Percentiles rank a stretch among this genome's conserved stretches.
Evolutionary conservation across 2,113 vertebrate species (phyloP).

Genomic region (Cavia porcellus): DNA sequence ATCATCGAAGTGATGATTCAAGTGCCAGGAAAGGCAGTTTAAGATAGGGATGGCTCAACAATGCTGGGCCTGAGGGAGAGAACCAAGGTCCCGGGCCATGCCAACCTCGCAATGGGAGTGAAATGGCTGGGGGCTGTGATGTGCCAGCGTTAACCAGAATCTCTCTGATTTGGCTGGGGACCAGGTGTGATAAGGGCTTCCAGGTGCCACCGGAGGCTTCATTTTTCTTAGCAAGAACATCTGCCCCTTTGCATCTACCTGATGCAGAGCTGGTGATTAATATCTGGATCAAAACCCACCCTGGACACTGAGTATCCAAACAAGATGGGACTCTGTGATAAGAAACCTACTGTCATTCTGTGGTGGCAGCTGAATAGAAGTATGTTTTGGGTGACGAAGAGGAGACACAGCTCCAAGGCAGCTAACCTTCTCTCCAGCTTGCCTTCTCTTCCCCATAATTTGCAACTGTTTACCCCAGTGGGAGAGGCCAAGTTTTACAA

Average conservation of each 20-base stretch:
- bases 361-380: not conserved
- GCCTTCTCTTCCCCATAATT: constrained; percentile 68
- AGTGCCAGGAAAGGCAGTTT: constrained; percentile 86
- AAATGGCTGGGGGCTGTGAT: constrained; percentile 20
- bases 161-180: constrained; percentile 14
- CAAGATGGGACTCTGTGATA: constrained; percentile 41
- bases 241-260: constrained; percentile 83
- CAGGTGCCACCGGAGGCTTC: constrained; percentile 44
- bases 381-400: not conserved
- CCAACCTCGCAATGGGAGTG: constrained; percentile 48
- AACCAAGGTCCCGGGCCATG: constrained; percentile 68
- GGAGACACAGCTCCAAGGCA: constrained; percentile 27
- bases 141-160: not conserved
- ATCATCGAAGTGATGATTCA: constrained; percentile 87
- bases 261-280: constrained; percentile 83
- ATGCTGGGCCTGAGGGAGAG: constrained; percentile 73
- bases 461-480: constrained; percentile 68
- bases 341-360: constrained; percentile 43
- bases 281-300: constrained; percentile 70
- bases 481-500: constrained; percentile 71
- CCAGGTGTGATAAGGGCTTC: constrained; percentile 4
- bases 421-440: constrained; percentile 55
- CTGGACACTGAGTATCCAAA: constrained; percentile 47
- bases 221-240: constrained; percentile 81
- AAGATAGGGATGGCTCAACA: constrained; percentile 83